These are phyloP conservation scores for Aphrophora alni DNA, from an alignment of 2,888 invertebrate genomes.

Conservation along the genomic window DNA sequence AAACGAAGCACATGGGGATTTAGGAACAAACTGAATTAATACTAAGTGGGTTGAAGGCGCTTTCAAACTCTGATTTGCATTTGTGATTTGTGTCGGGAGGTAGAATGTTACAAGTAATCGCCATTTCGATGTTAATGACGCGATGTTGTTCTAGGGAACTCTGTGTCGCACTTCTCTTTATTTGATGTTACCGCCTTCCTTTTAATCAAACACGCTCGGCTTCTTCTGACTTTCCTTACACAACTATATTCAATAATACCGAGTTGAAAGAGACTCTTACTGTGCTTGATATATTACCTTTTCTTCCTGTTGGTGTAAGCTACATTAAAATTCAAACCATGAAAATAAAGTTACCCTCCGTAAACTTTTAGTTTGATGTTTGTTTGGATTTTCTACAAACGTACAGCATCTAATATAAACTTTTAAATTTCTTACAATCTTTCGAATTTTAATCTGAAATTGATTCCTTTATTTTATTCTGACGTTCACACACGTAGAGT, in stretches of 20 bases:
- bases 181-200: neutral
- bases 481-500: no score
- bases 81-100: neutral
- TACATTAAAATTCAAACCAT: no score
- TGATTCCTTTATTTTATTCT: no score
- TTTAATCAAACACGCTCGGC: neutral
- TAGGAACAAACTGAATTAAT: neutral
- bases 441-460: no score
- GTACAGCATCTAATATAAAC: no score
- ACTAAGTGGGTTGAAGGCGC: neutral
- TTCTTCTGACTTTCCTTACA: neutral
- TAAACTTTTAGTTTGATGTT: no score
- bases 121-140: slow-evolving; percentile 2
- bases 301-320: no score
- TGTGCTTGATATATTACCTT: no score
- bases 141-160: neutral
- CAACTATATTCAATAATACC: neutral
- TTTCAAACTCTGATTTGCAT: neutral
- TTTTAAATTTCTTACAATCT: no score
- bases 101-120: neutral
- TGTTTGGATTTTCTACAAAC: no score
- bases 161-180: neutral
- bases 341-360: no score
- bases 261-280: no score
- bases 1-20: neutral